Percentiles rank a stretch among this genome's conserved stretches.
Evolutionary conservation across 2,888 invertebrate genomes (phyloP).

Genomic region (Punctoribates punctum): DNA sequence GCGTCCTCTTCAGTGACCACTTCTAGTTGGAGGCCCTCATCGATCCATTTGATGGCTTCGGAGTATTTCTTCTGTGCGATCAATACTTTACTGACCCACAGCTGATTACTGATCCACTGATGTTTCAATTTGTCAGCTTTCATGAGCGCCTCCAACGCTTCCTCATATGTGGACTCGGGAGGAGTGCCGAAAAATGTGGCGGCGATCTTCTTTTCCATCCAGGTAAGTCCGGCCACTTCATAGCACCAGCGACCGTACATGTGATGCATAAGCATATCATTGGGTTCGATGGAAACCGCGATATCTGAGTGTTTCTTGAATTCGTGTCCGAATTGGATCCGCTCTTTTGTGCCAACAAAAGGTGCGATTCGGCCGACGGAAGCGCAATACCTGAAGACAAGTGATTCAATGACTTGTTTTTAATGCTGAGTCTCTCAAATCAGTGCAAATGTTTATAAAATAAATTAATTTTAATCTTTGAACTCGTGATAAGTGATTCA

Average conservation of each 20-base stretch:
- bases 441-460: no score
- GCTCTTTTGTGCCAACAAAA: slow-evolving; percentile 37
- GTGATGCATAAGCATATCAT: slow-evolving; percentile 63
- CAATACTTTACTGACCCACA: slow-evolving; percentile 57
- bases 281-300: slow-evolving; percentile 61
- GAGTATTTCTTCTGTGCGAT: slow-evolving; percentile 54
- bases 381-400: slow-evolving; percentile 3
- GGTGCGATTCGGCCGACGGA: slow-evolving; percentile 38
- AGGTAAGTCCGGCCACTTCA: slow-evolving; percentile 62
- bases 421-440: no score
- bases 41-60: slow-evolving; percentile 58
- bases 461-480: no score
- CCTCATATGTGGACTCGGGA: slow-evolving; percentile 61
- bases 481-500: no score
- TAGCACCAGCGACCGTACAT: slow-evolving; percentile 66
- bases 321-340: slow-evolving; percentile 40
- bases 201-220: slow-evolving; percentile 66
- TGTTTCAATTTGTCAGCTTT: slow-evolving; percentile 36
- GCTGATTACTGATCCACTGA: slow-evolving; percentile 61
- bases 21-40: slow-evolving; percentile 50
- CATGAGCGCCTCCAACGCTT: slow-evolving; percentile 58
- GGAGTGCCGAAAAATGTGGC: slow-evolving; percentile 63
- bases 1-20: slow-evolving; percentile 39
- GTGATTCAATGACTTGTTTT: no score
- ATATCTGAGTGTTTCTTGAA: slow-evolving; percentile 61